phyloP scores from a whole-genome alignment of 1,140 invertebrate genomes.

The Colletes latitarsis region DNA sequence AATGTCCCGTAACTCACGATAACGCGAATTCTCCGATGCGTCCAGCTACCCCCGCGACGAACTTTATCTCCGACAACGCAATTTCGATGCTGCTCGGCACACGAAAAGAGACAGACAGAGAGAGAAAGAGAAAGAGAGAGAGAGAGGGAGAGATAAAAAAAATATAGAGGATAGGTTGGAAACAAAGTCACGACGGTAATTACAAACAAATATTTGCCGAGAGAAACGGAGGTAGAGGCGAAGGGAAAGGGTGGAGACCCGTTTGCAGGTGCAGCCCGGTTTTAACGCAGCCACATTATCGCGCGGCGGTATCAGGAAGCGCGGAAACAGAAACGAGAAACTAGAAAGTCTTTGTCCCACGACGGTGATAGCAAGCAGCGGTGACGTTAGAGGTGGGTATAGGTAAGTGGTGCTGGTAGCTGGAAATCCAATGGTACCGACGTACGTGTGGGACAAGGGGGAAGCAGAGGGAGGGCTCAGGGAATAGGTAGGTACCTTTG shows the following conservation, averaged over 20 bases:
- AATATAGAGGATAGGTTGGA: neutral
- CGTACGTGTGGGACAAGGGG: constrained; percentile 59
- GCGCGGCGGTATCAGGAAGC: constrained; percentile 59
- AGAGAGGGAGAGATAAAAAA: neutral
- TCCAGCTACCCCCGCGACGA: neutral
- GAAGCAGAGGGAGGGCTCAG: constrained; percentile 60
- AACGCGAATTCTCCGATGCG: constrained; percentile 1
- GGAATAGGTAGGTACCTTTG: constrained; percentile 74
- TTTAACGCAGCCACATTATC: constrained; percentile 57
- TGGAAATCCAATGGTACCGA: constrained; percentile 72
- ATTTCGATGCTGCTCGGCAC: neutral
- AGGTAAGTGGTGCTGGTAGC: constrained; percentile 73
- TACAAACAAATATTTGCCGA: constrained; percentile 5
- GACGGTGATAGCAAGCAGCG: constrained; percentile 65
- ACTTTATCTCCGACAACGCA: constrained; percentile 25
- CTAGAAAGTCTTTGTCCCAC: constrained; percentile 73
- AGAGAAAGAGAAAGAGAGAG: too few relatives aligned
- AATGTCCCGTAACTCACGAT: constrained; percentile 16
- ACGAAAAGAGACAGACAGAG: neutral
- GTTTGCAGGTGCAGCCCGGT: constrained; percentile 56
- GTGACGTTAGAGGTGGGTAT: constrained; percentile 56
- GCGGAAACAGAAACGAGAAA: constrained; percentile 67
- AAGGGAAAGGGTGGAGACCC: constrained; percentile 19
- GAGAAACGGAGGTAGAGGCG: constrained; percentile 7
- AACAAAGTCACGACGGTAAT: constrained; percentile 8